phyloP scores from a whole-genome alignment of 1,140 invertebrate species.

The Bombus superbus region DNA sequence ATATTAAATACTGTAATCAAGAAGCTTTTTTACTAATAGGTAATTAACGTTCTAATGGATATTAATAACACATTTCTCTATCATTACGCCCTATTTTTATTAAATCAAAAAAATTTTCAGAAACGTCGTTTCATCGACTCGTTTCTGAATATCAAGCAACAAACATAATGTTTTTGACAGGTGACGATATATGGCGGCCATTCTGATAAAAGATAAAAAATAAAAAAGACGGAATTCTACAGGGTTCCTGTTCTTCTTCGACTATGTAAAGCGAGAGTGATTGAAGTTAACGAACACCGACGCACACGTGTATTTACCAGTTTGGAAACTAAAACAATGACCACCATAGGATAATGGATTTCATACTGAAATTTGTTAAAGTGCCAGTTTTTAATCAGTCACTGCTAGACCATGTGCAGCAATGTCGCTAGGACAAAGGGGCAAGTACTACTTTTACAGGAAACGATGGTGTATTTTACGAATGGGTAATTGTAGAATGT shows the following conservation, averaged over 20 bases:
- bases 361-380: constrained; percentile 35
- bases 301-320: background rate
- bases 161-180: background rate
- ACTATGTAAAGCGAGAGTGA: background rate
- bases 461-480: background rate
- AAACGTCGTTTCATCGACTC: background rate
- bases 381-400: constrained; percentile 38
- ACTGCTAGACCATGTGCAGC: background rate
- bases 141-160: background rate
- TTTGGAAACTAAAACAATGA: constrained; percentile 12
- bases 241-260: background rate
- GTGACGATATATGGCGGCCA: background rate
- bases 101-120: background rate
- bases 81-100: background rate
- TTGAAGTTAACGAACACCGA: constrained; percentile 39
- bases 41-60: background rate
- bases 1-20: background rate
- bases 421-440: background rate
- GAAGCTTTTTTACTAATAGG: background rate
- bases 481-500: background rate
- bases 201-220: background rate
- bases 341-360: constrained; percentile 24
- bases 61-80: background rate
- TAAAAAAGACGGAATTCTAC: background rate
- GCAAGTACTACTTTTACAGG: background rate